A percentile compares a stretch with the other conserved stretches of the same genome.
Conservation (phyloP, 2,888 invertebrate species). For the Drosophila atroscutellata region DNA sequence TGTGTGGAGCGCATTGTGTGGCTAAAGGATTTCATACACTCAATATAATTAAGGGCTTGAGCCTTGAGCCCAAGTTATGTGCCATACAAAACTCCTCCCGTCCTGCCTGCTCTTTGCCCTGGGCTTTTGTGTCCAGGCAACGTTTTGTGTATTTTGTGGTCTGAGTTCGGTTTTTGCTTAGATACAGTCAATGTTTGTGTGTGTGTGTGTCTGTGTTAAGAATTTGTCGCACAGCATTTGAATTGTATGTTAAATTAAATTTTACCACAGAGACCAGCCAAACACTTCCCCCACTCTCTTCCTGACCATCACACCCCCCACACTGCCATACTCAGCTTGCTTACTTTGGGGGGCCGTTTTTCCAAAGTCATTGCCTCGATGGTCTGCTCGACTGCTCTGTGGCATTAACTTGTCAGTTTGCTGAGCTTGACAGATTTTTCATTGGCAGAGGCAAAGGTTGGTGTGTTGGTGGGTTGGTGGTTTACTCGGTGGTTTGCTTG, state of each 20-base stretch:
- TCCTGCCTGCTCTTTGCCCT: constrained; percentile 8
- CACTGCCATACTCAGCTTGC: background rate
- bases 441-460: constrained; percentile 41
- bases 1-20: constrained; percentile 64
- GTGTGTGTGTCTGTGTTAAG: constrained; percentile 26
- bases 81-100: constrained; percentile 18
- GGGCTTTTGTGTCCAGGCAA: constrained; percentile 67
- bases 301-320: background rate
- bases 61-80: constrained; percentile 64
- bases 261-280: constrained; percentile 76
- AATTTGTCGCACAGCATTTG: constrained; percentile 68
- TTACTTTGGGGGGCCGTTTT: constrained; percentile 26
- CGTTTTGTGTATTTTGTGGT: constrained; percentile 72
- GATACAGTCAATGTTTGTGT: constrained; percentile 30
- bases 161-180: constrained; percentile 52
- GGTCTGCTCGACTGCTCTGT: constrained; percentile 43
- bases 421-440: constrained; percentile 77
- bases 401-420: constrained; percentile 76
- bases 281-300: constrained; percentile 2
- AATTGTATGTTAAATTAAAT: constrained; percentile 81
- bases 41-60: constrained; percentile 83
- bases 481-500: constrained; percentile 27
- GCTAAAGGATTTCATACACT: constrained; percentile 83
- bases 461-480: constrained; percentile 11
- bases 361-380: constrained; percentile 45